phyloP scores from a whole-genome alignment of 2,113 vertebrate genomes.

The Psephotus haematonotus region DNA sequence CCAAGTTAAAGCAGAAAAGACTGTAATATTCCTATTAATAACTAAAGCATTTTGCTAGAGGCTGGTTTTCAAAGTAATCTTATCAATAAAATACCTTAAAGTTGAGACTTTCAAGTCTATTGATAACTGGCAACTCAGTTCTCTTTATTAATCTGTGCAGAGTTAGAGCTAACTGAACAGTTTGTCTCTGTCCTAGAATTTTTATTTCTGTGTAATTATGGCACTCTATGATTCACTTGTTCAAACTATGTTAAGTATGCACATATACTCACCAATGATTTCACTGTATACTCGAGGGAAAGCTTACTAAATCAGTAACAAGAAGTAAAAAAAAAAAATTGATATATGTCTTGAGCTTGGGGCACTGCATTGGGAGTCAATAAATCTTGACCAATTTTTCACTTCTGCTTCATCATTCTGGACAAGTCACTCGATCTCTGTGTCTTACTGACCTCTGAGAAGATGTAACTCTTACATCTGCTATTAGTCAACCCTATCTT shows the following conservation, averaged over 20 bases:
- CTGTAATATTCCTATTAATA: constrained; percentile 64
- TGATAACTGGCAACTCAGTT: constrained; percentile 1
- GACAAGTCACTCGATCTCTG: constrained; percentile 8
- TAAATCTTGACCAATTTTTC: neutral
- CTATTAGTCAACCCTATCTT: neutral
- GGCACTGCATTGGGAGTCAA: neutral
- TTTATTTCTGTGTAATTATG: neutral
- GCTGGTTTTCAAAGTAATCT: constrained; percentile 32
- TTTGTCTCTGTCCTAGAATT: neutral
- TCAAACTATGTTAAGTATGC: neutral
- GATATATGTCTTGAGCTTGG: neutral
- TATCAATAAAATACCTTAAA: constrained; percentile 59
- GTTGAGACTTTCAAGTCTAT: constrained; percentile 21
- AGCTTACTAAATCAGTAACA: neutral
- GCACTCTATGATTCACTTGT: neutral
- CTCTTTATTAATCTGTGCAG: constrained; percentile 4
- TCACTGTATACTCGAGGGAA: neutral
- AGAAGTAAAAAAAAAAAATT: neutral
- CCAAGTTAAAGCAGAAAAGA: constrained; percentile 63
- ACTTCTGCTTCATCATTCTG: constrained; percentile 9
- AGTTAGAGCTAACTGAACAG: constrained; percentile 1
- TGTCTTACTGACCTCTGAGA: constrained; percentile 2
- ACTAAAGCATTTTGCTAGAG: constrained; percentile 46
- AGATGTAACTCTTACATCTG: neutral
- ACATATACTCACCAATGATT: neutral